Base-by-base conservation (phyloP, 2,888 invertebrate genomes). In the Steinernema carpocapsae region DNA sequence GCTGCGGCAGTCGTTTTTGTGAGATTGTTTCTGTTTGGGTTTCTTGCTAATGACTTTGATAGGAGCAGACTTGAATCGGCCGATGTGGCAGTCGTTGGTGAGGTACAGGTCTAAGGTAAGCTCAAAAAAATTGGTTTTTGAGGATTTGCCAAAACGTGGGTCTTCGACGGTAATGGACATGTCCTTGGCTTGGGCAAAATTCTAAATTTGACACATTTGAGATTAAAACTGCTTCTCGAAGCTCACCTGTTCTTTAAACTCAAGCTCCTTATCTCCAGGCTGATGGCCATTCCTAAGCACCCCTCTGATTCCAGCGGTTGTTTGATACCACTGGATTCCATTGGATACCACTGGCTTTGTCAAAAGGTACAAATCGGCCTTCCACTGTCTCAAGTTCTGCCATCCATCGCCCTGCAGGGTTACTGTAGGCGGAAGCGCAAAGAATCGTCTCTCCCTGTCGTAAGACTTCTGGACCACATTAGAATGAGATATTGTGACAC, bases 11-110 rank as follows among this genome's bases (percentile, higher is more conserved):
- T 99, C 99, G 90, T 99, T 99, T 89, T 99, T 99, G 80, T 99
- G 90, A 14, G 96, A 96, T 88, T 99, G 99, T 88, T 99, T 99
- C 91, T 99, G 99, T 90, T 99, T 99, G 80, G 97, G 97, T 73
- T 99, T 99, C 89, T 99, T 99, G 76, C 97, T 97, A 89, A 99
- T 99, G 83, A 99, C 99, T 91, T 99, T 99, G 88, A 99, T 99
- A 87, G 97, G 91, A 89, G 97, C 96, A 88, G 97, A 97, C 90
- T 95, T 94, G 90, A 99, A 99, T 76, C 95, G 93, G 77, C 99
- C 99, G 87, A 99, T 95, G 26, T 24, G 56, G 12, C 26, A 6
- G 22, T 26, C 56, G 56, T 56, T 22, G 7, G 22, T 3, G 24
- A 12, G 22, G 24, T 22, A 4, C 56, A 56, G 26, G 56, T 22